Conservation (phyloP, 2,888 invertebrate species). For the Cylloceria caligata region DNA sequence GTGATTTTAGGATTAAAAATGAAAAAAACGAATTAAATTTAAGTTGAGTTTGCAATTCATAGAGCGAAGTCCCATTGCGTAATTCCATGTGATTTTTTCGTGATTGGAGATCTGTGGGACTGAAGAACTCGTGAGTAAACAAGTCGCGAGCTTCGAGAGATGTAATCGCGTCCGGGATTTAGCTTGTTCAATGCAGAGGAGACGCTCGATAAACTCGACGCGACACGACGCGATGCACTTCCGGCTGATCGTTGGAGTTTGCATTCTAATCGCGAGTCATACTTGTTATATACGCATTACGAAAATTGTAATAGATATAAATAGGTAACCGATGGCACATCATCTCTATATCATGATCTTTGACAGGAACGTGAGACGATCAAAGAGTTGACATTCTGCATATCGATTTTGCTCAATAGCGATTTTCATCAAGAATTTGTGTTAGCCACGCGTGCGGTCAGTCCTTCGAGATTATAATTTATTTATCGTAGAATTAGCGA, state of each 20-base stretch:
- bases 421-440: constrained; percentile 11
- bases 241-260: constrained; percentile 78
- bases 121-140: constrained; percentile 50
- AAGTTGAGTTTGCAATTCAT: not conserved
- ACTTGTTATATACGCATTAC: constrained; percentile 45
- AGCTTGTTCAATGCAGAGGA: constrained; percentile 54
- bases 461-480: not conserved
- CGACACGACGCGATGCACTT: constrained; percentile 76
- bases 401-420: not conserved
- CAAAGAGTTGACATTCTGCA: not conserved
- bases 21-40: constrained; percentile 1
- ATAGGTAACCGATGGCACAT: constrained; percentile 15
- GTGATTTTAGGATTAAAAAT: not conserved
- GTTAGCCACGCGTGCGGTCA: constrained; percentile 34
- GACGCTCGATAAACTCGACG: constrained; percentile 68
- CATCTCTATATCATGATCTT: constrained; percentile 45
- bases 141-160: constrained; percentile 54
- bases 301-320: constrained; percentile 47
- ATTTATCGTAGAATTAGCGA: not conserved
- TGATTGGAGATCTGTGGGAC: constrained; percentile 9
- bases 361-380: constrained; percentile 16
- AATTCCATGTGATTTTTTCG: constrained; percentile 32
- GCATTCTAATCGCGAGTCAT: constrained; percentile 77
- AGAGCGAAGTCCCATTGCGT: constrained; percentile 12
- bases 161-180: constrained; percentile 59